These are phyloP conservation scores for Pseudococcus longispinus DNA, from an alignment of 2,888 invertebrate genomes.

Conservation along the genomic window DNA sequence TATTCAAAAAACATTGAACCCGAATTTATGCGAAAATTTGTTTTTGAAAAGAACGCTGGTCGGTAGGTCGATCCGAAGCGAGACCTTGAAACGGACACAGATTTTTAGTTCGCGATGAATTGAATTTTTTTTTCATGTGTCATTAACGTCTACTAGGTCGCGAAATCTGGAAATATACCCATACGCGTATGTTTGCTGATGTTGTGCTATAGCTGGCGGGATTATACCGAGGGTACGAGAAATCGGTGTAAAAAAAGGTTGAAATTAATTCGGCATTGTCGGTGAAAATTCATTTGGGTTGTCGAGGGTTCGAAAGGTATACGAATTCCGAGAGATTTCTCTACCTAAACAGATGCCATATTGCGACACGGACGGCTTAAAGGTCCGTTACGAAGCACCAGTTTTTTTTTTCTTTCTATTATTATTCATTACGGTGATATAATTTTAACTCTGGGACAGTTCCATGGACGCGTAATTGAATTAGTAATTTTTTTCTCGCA, in stretches of 20 bases:
- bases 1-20: constrained; percentile 1
- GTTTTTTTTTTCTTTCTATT: not conserved
- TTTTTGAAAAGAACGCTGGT: not conserved
- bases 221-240: not conserved
- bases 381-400: not conserved
- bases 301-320: not conserved
- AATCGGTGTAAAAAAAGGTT: not conserved
- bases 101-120: not conserved
- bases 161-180: not conserved
- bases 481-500: constrained; percentile 13
- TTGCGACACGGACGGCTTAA: constrained; percentile 28
- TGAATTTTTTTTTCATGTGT: not conserved
- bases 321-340: not conserved
- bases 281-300: constrained; percentile 31
- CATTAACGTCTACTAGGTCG: not conserved
- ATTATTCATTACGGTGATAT: constrained; percentile 1
- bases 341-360: not conserved
- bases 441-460: constrained; percentile 17
- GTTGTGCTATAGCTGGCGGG: not conserved
- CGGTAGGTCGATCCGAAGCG: not conserved
- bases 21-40: not conserved
- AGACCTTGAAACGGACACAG: not conserved
- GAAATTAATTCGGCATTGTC: not conserved
- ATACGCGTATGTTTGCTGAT: not conserved
- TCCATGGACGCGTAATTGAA: not conserved